These are phyloP conservation scores for Bradypus variegatus DNA, from an alignment of 2,797 vertebrate species.

Conservation along the genomic window DNA sequence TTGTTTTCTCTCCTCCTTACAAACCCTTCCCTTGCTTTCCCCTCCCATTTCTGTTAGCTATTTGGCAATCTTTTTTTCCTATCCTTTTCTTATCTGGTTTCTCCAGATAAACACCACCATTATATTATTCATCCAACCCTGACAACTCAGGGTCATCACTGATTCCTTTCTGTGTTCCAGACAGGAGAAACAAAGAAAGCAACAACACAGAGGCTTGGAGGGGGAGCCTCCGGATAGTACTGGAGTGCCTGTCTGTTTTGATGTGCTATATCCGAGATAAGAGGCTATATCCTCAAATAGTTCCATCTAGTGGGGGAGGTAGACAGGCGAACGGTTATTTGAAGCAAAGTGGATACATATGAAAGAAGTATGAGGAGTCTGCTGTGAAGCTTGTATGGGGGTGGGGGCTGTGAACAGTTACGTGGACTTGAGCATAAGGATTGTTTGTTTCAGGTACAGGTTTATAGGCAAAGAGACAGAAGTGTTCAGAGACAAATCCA, in stretches of 20 bases:
- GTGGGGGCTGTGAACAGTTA: not conserved
- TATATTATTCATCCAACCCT: not conserved
- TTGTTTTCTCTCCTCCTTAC: not conserved
- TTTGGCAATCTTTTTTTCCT: not conserved
- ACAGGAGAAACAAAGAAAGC: conserved; percentile 31
- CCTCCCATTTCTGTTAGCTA: not conserved
- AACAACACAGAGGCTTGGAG: not conserved
- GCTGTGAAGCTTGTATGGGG: not conserved
- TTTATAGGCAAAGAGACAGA: not conserved
- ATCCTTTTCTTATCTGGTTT: not conserved
- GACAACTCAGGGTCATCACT: not conserved
- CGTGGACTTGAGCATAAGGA: not conserved
- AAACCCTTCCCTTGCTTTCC: not conserved
- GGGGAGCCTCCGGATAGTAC: not conserved
- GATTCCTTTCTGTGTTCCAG: conserved; percentile 19
- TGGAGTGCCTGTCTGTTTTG: not conserved
- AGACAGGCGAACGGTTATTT: not conserved
- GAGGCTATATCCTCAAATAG: not conserved
- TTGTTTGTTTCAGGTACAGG: not conserved
- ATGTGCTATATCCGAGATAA: not conserved
- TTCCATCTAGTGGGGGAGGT: not conserved
- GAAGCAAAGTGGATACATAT: not conserved
- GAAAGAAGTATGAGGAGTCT: not conserved
- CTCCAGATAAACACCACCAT: conserved; percentile 5
- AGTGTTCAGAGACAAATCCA: not conserved